Conservation (phyloP, 2,888 invertebrate species). For the Cantharis rustica region DNA sequence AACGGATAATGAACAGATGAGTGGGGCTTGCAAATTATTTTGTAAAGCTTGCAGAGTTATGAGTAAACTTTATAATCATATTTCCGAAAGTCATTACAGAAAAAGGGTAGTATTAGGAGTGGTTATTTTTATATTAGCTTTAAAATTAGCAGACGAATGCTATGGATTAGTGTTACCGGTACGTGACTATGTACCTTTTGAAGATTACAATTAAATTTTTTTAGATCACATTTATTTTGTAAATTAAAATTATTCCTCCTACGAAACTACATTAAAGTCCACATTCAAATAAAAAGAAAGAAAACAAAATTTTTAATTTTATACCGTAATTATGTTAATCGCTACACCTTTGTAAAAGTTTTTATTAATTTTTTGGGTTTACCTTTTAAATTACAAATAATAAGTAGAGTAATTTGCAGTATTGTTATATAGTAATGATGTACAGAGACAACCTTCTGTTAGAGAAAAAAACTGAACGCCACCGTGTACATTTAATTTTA, state of each 20-base stretch:
- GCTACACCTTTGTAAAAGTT: not conserved
- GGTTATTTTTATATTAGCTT: conserved; percentile 35
- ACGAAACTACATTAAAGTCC: not conserved
- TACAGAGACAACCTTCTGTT: too few species aligned
- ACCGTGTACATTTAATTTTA: too few species aligned
- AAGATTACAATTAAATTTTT: not conserved
- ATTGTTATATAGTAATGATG: too few species aligned
- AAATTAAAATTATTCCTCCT: not conserved
- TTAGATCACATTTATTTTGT: not conserved
- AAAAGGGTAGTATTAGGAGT: conserved; percentile 26
- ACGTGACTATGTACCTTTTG: conserved; percentile 28
- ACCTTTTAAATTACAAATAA: not conserved
- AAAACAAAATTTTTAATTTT: not conserved
- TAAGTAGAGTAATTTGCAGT: too few species aligned
- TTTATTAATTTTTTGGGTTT: not conserved
- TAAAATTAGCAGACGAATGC: conserved; percentile 39
- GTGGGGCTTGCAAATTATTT: not conserved
- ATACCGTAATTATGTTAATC: not conserved
- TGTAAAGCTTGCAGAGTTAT: not conserved
- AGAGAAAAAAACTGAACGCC: too few species aligned
- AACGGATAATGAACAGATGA: not conserved
- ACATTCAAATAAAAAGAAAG: not conserved
- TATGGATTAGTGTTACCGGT: conserved; percentile 34
- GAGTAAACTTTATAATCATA: not conserved
- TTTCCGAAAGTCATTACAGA: not conserved